Evolutionary conservation across 2,797 vertebrate genomes (phyloP).

Genomic region (Bovichtus variegatus): DNA sequence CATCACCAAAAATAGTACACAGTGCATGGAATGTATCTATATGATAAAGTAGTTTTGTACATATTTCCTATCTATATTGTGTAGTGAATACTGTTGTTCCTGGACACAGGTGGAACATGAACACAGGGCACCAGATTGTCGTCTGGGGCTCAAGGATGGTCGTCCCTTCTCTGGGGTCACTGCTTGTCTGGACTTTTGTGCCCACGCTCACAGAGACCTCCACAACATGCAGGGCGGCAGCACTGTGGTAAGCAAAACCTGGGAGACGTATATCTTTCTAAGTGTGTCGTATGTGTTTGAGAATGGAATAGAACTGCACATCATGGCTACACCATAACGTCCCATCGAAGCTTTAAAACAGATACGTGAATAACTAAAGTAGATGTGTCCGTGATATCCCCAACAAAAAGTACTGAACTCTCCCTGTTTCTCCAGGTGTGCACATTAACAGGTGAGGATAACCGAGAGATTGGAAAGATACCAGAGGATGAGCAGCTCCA

Average conservation of each 20-base stretch:
- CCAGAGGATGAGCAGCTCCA: conserved; percentile 98
- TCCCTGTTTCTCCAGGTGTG: conserved; percentile 88
- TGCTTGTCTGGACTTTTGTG: conserved; percentile 98
- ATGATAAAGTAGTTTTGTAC: not conserved
- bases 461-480: conserved; percentile 92
- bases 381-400: not conserved
- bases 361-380: not conserved
- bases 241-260: conserved; percentile 90
- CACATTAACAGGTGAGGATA: conserved; percentile 97
- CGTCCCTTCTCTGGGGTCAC: conserved; percentile 99
- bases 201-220: conserved; percentile 97
- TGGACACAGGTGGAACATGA: conserved; percentile 93
- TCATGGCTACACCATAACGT: not conserved
- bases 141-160: conserved; percentile 93
- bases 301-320: conserved; percentile 4
- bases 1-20: not conserved
- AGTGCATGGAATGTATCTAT: not conserved
- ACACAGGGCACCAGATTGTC: conserved; percentile 93
- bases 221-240: conserved; percentile 99
- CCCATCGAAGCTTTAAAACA: not conserved
- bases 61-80: not conserved
- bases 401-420: not conserved
- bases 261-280: not conserved
- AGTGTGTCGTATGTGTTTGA: not conserved
- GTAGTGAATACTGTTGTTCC: not conserved